Evolutionary conservation across 2,888 invertebrate genomes (phyloP), one percentile per base, ranked within the genome.

Genomic region (Venustoraphidia nigricollis): DNA sequence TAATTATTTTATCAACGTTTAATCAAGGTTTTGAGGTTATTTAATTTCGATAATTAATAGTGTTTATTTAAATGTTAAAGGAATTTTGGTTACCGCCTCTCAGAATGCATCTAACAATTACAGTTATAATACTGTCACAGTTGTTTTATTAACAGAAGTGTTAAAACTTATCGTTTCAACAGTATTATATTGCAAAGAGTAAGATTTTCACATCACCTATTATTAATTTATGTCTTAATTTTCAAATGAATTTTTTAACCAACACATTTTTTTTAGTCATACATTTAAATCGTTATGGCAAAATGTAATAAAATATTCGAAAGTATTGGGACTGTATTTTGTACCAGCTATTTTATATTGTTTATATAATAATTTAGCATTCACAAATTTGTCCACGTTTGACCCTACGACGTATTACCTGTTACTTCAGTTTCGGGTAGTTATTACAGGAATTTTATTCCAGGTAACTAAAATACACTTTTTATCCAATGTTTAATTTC

Each of bases 321-420:
- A 76, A 60, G 75, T 92, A 42, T 66, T 91, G 55, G 63, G 82
- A 48, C 63, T 90, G 41, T 95, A 96, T 63, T 86, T 93, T 67
- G 80, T 95, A 53, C 95, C 95, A 40, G 86, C 94, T 0, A 75
- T 88, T 59, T 68, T 95, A 47, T 96, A 96, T 64, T 94, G 93
- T 59, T 71, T 94, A 46, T 95, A 95, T 72, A 95, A 96, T 64
- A 95, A 95, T 70, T 73, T 96, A 59, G 81, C 92, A 35, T 95
- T 93, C 68, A 72, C 88, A 46, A 95, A 94, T 70, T 72, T 95
- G 57, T 83, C 89, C 10, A 79, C 79, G 47, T 95, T 92, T 68
- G 95, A 95, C 65, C 94, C 95, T 1, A 94, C 95, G 1, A 92
- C 94, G 0, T 95, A 95, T 64, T 93, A 87, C 65, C 72, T 95